Percentiles rank a stretch among this genome's conserved stretches.
Conservation (phyloP, 2,888 invertebrate genomes). For the Kryphioiulus occultus region DNA sequence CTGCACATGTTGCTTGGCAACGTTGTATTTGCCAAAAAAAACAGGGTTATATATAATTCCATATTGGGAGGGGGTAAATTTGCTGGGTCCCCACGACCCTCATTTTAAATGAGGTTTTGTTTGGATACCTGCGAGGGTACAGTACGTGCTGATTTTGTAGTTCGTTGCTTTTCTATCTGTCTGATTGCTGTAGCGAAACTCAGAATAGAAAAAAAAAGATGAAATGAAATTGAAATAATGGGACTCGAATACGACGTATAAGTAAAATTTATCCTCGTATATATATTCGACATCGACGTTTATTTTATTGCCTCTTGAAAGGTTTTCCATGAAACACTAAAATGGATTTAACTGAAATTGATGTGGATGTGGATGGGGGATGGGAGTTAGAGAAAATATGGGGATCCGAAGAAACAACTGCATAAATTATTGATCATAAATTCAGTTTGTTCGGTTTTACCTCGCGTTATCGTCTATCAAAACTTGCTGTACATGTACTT, state of each 20-base stretch:
- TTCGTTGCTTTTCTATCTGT: not conserved
- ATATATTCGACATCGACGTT: not conserved
- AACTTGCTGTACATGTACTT: too few relatives aligned
- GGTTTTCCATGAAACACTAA: not conserved
- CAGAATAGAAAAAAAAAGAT: not conserved
- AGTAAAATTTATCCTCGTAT: not conserved
- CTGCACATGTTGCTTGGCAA: constrained; percentile 6
- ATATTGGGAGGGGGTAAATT: not conserved
- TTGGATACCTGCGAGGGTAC: not conserved
- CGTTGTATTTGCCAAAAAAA: not conserved
- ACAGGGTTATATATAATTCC: not conserved
- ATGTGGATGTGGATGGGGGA: not conserved
- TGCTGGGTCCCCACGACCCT: not conserved
- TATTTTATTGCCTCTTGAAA: constrained; percentile 25
- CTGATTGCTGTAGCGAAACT: not conserved
- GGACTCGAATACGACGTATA: not conserved
- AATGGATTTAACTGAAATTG: constrained; percentile 4
- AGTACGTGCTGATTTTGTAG: constrained; percentile 24
- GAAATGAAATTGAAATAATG: constrained; percentile 2
- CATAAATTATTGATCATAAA: not conserved
- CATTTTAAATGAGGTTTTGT: not conserved
- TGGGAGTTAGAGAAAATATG: not conserved
- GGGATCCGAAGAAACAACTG: not conserved
- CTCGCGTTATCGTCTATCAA: not conserved
- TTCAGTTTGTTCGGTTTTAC: not conserved